A percentile compares a stretch with the other conserved stretches of the same genome.
Evolutionary conservation across 1,140 invertebrate species (phyloP).

Genomic region (Drosophila lowei): DNA sequence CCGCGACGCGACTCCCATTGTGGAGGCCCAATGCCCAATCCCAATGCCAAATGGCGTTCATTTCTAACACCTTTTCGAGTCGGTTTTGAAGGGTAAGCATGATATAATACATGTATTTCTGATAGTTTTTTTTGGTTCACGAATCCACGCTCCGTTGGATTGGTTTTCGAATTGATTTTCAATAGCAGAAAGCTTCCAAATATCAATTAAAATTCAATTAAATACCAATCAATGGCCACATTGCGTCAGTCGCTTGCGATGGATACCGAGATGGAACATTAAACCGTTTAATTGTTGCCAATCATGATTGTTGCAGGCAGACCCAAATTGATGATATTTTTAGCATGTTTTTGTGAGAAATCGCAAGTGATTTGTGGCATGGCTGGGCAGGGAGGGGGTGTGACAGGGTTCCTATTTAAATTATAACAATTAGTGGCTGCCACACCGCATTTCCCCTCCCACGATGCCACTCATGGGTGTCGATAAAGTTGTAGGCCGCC

Average conservation of each 20-base stretch:
- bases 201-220: slow-evolving; percentile 75
- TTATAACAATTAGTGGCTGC: slow-evolving; percentile 62
- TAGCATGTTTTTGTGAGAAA: slow-evolving; percentile 44
- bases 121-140: slow-evolving; percentile 5
- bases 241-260: slow-evolving; percentile 26
- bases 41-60: slow-evolving; percentile 60
- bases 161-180: slow-evolving; percentile 61
- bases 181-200: slow-evolving; percentile 39
- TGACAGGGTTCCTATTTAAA: slow-evolving; percentile 34
- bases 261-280: slow-evolving; percentile 50
- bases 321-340: slow-evolving; percentile 13
- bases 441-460: slow-evolving; percentile 17
- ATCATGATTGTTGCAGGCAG: background rate
- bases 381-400: background rate
- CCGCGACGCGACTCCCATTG: slow-evolving; percentile 19
- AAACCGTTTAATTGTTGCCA: slow-evolving; percentile 58
- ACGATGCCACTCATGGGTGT: slow-evolving; percentile 50
- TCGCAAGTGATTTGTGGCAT: slow-evolving; percentile 11
- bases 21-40: slow-evolving; percentile 6
- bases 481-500: slow-evolving; percentile 75
- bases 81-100: slow-evolving; percentile 50
- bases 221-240: slow-evolving; percentile 67
- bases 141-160: too few species aligned
- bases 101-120: slow-evolving; percentile 7
- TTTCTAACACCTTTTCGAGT: slow-evolving; percentile 64